Base-by-base conservation (phyloP, 1,140 invertebrate species). In the Diabrotica virgifera region DNA sequence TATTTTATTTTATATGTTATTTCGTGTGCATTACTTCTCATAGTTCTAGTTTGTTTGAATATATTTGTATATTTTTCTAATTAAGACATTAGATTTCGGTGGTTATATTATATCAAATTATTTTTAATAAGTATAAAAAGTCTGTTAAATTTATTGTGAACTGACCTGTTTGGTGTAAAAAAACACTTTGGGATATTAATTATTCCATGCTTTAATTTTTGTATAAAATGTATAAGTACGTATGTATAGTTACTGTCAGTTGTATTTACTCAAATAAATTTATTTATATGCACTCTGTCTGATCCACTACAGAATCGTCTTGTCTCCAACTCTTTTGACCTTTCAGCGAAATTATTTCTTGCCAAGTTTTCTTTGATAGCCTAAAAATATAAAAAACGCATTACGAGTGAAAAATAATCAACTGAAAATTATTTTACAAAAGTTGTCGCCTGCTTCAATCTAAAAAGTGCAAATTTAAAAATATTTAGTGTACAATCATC, bases 311-410 rank as follows among this genome's bases (percentile, higher is more conserved):
- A 0, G 82, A 82, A 8, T 81, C 80, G 2, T 80, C 79, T 60
- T 81, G 81, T 13, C 70, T 72, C 81, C 82, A 83, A 38, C 80
- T 74, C 64, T 80, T 80, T 62, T 80, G 77, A 0, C 81, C 82
- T 5, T 80, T 75, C 36, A 81, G 77, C 50, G 82, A 77, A 6
- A 82, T 81, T 62, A 83, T 80, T 63, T 83, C 81, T 50, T 78
- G 77, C 83, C 83, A 84, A 0, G 79, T 77, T 40, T 82, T 80
- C 14, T 50, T 61, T 24, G 37, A 36, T 10, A 54, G 13, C 36
- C 38, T 61, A 38, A 8, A 61, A 60, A 46, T 46, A 10, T 3
- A 2, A 46, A 46, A 46, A 46, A 24, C 24, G 24, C 1, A 24
- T 24, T 24, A 24, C 4, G 4, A 24, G 4, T 24, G 24, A n/a